phyloP scores from a whole-genome alignment of 2,888 invertebrate genomes.

The Petrolisthes cinctipes region DNA sequence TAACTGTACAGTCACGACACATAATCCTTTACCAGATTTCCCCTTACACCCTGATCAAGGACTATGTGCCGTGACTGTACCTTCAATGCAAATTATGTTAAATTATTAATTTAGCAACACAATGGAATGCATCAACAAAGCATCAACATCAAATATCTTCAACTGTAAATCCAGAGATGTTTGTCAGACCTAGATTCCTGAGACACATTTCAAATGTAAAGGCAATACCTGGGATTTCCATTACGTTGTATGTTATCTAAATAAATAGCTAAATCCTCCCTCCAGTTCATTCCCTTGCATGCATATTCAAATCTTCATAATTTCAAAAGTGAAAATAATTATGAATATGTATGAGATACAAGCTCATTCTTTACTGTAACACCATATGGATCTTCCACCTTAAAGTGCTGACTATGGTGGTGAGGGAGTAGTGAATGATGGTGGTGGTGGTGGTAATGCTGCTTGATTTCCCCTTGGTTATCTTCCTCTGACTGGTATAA shows the following conservation, averaged over 20 bases:
- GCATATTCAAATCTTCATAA: neutral
- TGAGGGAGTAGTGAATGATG: conserved; percentile 4
- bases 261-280: neutral
- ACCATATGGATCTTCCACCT: neutral
- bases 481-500: neutral
- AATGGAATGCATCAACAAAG: too few species aligned
- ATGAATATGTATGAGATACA: neutral
- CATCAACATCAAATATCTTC: too few species aligned
- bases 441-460: conserved; percentile 19
- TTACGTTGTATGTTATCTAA: neutral
- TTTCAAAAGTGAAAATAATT: neutral
- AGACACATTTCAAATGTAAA: conserved; percentile 22
- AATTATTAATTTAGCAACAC: too few species aligned
- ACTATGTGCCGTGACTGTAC: too few species aligned
- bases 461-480: neutral
- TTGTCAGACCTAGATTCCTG: conserved; percentile 19
- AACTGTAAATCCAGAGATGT: too few species aligned
- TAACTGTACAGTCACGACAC: too few species aligned
- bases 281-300: neutral
- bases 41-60: too few species aligned
- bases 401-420: neutral
- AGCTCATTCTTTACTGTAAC: conserved; percentile 22
- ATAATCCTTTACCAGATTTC: too few species aligned
- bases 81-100: too few species aligned
- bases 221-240: neutral